Percentiles rank a stretch among this genome's conserved stretches.
phyloP scores from a whole-genome alignment of 2,888 invertebrate species.

The Prosopocoilus inquinatus region DNA sequence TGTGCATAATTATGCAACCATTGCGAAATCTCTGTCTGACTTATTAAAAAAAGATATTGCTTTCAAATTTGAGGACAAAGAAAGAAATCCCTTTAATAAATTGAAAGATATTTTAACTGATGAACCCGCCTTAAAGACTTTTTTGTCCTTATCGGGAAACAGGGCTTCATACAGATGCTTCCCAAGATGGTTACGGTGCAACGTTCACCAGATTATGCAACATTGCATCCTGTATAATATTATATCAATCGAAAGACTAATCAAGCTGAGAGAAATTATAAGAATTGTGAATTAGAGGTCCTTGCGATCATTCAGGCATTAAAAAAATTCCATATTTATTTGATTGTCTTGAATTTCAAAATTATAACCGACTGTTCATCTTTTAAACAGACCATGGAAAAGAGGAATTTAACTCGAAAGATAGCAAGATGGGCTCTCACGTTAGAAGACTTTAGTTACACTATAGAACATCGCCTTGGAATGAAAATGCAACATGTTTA shows the following conservation, averaged over 20 bases:
- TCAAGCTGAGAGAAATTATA: constrained; percentile 33
- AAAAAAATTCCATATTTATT: constrained; percentile 37
- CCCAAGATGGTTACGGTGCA: constrained; percentile 34
- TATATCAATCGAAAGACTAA: constrained; percentile 37
- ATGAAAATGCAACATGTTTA: constrained; percentile 35
- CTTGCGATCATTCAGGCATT: constrained; percentile 37
- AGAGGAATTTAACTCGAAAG: not conserved
- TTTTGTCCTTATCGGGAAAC: constrained; percentile 18
- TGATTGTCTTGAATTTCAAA: constrained; percentile 33
- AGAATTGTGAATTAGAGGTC: constrained; percentile 41
- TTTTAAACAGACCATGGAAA: constrained; percentile 36
- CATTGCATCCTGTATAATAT: constrained; percentile 35
- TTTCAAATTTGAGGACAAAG: constrained; percentile 20
- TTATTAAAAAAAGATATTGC: constrained; percentile 9
- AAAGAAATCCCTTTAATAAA: constrained; percentile 22
- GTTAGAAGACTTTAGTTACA: constrained; percentile 34
- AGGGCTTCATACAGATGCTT: constrained; percentile 33
- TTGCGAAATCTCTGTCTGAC: constrained; percentile 33
- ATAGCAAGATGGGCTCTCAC: constrained; percentile 33
- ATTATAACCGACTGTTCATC: constrained; percentile 41
- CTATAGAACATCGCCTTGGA: constrained; percentile 34
- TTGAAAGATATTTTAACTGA: constrained; percentile 22
- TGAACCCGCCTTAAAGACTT: constrained; percentile 25
- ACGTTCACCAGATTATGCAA: constrained; percentile 25
- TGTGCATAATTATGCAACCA: constrained; percentile 6